A percentile compares a stretch with the other conserved stretches of the same genome.
These are phyloP conservation scores for Ooceraea biroi DNA, from an alignment of 1,140 invertebrate genomes.

Conservation along the genomic window DNA sequence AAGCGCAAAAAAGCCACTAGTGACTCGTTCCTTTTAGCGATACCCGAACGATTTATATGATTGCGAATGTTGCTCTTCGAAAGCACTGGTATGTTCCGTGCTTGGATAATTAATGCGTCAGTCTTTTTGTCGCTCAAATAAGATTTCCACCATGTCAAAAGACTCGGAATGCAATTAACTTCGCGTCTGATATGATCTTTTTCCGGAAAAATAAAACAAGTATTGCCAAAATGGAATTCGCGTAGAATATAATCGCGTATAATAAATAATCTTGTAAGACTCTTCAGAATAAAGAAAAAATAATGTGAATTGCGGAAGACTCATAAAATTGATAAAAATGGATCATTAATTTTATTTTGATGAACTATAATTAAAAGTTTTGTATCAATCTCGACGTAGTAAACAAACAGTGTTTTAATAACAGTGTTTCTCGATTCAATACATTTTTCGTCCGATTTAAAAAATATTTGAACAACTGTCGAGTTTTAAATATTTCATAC, in stretches of 20 bases:
- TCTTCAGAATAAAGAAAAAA: neutral
- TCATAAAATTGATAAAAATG: neutral
- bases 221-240: neutral
- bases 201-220: neutral
- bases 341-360: neutral
- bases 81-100: too few relatives aligned
- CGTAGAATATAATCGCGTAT: too few relatives aligned
- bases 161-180: conserved; percentile 6
- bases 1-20: neutral
- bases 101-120: conserved; percentile 20
- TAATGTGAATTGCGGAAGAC: neutral
- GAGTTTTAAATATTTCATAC: conserved; percentile 45
- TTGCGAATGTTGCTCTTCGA: neutral
- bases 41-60: conserved; percentile 50
- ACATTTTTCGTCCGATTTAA: conserved; percentile 17
- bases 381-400: neutral
- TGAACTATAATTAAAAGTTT: neutral
- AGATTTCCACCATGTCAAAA: neutral
- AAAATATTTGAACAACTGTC: conserved; percentile 45
- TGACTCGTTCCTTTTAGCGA: conserved; percentile 4
- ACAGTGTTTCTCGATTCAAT: conserved; percentile 9
- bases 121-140: neutral
- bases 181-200: neutral
- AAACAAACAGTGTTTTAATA: conserved; percentile 1
- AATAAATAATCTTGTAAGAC: neutral